phyloP scores from a whole-genome alignment of 2,888 invertebrate genomes.

The Pristionchus mayeri region DNA sequence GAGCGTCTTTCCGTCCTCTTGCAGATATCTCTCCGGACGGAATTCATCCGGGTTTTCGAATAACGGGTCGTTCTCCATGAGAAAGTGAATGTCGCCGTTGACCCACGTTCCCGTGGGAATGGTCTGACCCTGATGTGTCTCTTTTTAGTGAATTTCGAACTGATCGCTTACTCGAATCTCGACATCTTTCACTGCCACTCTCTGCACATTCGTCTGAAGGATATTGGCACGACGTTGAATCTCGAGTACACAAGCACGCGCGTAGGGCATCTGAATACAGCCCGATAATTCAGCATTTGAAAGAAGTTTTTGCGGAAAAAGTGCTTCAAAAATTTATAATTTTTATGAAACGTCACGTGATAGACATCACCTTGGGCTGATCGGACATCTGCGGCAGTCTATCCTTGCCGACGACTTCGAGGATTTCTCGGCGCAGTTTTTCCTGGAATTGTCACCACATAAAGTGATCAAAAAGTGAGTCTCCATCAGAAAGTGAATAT shows the following conservation, averaged over 20 bases:
- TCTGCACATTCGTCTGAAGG: not conserved
- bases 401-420: not conserved
- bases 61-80: not conserved
- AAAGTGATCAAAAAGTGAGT: too few species aligned
- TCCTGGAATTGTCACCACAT: too few species aligned
- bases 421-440: not conserved
- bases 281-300: too few species aligned
- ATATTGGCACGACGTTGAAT: not conserved
- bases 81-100: slow-evolving; percentile 21
- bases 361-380: not conserved
- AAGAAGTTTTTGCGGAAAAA: not conserved
- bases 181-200: slow-evolving; percentile 3
- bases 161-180: slow-evolving; percentile 1
- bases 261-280: slow-evolving; percentile 9
- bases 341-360: too few species aligned
- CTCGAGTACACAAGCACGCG: not conserved
- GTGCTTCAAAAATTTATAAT: not conserved
- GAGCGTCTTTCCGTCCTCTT: not conserved
- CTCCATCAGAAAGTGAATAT: too few species aligned
- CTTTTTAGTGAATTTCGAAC: not conserved
- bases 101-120: slow-evolving; percentile 25
- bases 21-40: slow-evolving; percentile 1
- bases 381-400: not conserved
- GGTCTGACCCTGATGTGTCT: not conserved
- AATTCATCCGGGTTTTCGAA: not conserved